Evolutionary conservation across 2,888 invertebrate species (phyloP).

Genomic region (Zootermopsis nevadensis): DNA sequence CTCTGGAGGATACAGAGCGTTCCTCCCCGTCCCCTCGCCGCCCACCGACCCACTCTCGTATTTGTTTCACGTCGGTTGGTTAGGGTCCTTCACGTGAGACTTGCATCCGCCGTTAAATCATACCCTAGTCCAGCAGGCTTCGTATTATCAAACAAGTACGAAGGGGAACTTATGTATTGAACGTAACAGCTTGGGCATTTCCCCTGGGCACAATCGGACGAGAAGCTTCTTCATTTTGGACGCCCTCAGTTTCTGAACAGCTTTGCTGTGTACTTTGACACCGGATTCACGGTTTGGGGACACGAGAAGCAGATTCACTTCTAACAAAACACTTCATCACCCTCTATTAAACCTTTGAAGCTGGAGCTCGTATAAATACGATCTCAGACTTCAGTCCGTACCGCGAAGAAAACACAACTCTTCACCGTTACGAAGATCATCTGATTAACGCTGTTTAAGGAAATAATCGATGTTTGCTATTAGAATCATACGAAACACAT

Average conservation of each 20-base stretch:
- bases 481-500: too few relatives aligned
- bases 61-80: slow-evolving; percentile 41
- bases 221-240: neutral
- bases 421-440: too few relatives aligned
- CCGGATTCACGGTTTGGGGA: neutral
- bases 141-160: slow-evolving; percentile 19
- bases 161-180: neutral
- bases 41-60: slow-evolving; percentile 27
- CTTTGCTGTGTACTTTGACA: neutral
- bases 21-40: neutral
- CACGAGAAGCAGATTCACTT: too few relatives aligned
- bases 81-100: slow-evolving; percentile 18
- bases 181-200: neutral
- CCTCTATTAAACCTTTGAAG: too few relatives aligned
- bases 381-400: too few relatives aligned
- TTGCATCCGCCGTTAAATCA: slow-evolving; percentile 17
- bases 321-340: too few relatives aligned
- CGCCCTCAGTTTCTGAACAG: neutral
- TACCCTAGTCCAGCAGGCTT: neutral
- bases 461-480: too few relatives aligned
- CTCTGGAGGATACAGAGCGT: neutral
- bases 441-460: too few relatives aligned
- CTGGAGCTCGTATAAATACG: too few relatives aligned
- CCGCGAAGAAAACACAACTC: too few relatives aligned
- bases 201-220: neutral